These are phyloP conservation scores for Triplophysa tibetana DNA, from an alignment of 2,113 vertebrate species.

Conservation along the genomic window DNA sequence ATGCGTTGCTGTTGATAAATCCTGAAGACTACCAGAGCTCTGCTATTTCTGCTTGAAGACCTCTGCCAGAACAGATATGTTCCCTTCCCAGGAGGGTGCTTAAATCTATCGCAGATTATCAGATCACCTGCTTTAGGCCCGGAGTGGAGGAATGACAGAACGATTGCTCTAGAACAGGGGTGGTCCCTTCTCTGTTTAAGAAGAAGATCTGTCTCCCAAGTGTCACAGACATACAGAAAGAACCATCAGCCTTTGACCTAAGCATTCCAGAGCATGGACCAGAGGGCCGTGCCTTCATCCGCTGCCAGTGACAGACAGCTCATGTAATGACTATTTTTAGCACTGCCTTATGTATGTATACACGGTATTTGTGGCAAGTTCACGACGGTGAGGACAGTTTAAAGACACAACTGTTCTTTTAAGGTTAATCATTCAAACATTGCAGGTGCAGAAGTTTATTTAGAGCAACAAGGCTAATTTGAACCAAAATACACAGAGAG, in stretches of 20 bases:
- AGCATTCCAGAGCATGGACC: constrained; percentile 48
- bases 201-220: constrained; percentile 19
- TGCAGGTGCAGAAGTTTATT: background rate
- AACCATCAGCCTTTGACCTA: constrained; percentile 41
- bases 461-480: no score
- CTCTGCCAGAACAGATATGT: constrained; percentile 69
- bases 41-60: constrained; percentile 73
- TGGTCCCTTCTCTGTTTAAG: background rate
- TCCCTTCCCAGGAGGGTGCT: constrained; percentile 70
- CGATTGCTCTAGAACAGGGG: constrained; percentile 7
- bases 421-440: background rate
- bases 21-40: constrained; percentile 57
- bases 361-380: constrained; percentile 29
- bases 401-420: background rate
- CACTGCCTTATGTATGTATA: constrained; percentile 56
- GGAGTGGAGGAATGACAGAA: constrained; percentile 1
- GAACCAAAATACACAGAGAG: background rate
- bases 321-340: constrained; percentile 59
- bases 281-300: constrained; percentile 39
- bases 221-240: constrained; percentile 40
- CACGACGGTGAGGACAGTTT: background rate
- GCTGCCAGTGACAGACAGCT: background rate
- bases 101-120: constrained; percentile 62
- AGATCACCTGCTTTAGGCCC: constrained; percentile 66
- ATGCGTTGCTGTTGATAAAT: constrained; percentile 41